Evolutionary conservation across 2,797 vertebrate species (phyloP), one percentile per base, ranked within the genome.

Genomic region (Poecile montanus): DNA sequence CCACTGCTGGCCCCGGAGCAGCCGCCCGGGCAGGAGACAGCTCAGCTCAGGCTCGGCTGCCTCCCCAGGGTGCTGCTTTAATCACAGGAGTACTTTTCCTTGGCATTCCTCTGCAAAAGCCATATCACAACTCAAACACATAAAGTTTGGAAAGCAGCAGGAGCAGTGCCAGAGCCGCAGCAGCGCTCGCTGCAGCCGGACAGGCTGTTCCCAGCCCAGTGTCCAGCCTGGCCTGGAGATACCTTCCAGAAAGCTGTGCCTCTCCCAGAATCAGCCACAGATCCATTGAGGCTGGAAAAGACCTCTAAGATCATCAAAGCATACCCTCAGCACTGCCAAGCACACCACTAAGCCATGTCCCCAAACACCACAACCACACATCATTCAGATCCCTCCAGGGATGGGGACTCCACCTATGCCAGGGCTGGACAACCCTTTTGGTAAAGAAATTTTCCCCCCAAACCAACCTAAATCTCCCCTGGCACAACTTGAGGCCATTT

Each of bases 1-100:
- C n/a, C 0, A 1, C 4, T 7, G 2, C 30, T 1, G 1, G 18
- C 21, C 4, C 23, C 0, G 0, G 29, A 11, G 36, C 23, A 1
- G 16, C 23, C 4, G 0, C 2, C 8, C 4, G 1, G 53, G 53
- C 48, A 9, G 47, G 27, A 16, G 32, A 25, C 21, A 29, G 56
- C 27, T 4, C 3, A 7, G 13, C 1, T 2, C 0, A 29, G 57
- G 50, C 11, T 0, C 47, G 0, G 58, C 91, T 27, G 65, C 91
- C 76, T 58, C 61, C 70, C 60, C 19, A 0, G 11, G 30, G 50
- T 1, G 50, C 27, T 57, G 48, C 82, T 67, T 10, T 12, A 11
- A 50, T 2, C 85, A 6, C 85, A 75, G 50, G 42, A 34, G 58
- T 3, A 0, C 20, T 10, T 62, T 48, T 51, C 47, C 65, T 20